Base-by-base conservation (phyloP, 2,113 vertebrate genomes). In the Gambusia affinis region DNA sequence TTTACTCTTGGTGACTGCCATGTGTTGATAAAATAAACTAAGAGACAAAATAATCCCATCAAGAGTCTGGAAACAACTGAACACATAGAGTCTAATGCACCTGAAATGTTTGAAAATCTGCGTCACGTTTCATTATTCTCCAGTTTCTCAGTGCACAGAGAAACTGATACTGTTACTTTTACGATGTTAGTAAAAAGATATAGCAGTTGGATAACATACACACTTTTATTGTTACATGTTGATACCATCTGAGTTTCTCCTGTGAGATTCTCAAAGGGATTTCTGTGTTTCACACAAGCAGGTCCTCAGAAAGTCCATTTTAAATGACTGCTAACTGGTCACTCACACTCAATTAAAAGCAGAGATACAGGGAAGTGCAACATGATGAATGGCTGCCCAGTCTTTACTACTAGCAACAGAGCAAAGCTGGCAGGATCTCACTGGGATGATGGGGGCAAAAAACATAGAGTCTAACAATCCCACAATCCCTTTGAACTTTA, bases 321-420 rank as follows among this genome's bases (percentile, higher is more conserved):
- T 68, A 87, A 82, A 86, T 44, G 85, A 71, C 81, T 70, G 80
- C 87, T 83, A 84, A 82, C 83, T 80, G 79, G 73, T 91, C 87
- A 89, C 75, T 77, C 78, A 47, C 89, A 90, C 86, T 81, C 79
- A 85, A 78, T 47, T 91, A 89, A 91, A 90, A 91, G 12, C 71
- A 54, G 70, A 79, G 80, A 84, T 79, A 76, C 64, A 79, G 78
- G 64, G 76, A 82, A 80, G 87, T 87, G 83, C 70, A 57, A 69
- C 60, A 8, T 70, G 88, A 87, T 76, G 73, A 90, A 88, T 62
- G 79, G 35, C 79, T 47, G 74, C 65, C 61, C 47, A 35, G 65
- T 72, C 73, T 82, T 77, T 76, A 54, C 66, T 42, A 22, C 62
- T 72, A 70, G 69, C 80, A 71, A 57, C 72, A 70, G 61, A 80